Evolutionary conservation across 2,888 invertebrate genomes (phyloP).

Genomic region (Oxytorus armatus): DNA sequence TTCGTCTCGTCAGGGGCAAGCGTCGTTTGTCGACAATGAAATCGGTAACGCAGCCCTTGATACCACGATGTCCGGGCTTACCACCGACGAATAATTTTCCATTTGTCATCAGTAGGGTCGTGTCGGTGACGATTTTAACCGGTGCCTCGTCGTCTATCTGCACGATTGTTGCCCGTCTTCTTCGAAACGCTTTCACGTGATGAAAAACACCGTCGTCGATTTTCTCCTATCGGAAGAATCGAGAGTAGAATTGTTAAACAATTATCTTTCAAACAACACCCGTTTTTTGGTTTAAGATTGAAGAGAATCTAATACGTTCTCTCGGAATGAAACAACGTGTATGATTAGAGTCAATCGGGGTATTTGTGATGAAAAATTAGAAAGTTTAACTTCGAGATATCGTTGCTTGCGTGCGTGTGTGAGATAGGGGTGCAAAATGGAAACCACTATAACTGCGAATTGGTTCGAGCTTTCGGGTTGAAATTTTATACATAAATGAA

Average conservation of each 20-base stretch:
- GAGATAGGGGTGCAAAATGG: no score
- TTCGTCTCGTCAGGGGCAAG: constrained; percentile 80
- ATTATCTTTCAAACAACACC: neutral
- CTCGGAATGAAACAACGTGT: no score
- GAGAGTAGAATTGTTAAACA: neutral
- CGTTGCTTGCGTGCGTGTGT: no score
- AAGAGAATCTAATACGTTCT: no score
- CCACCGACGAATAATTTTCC: constrained; percentile 83
- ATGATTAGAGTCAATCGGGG: no score
- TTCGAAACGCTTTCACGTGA: constrained; percentile 79
- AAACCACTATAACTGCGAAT: no score
- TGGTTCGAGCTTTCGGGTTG: no score
- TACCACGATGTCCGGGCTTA: constrained; percentile 81
- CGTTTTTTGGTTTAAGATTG: neutral
- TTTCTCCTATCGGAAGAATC: constrained; percentile 75
- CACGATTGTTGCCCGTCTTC: constrained; percentile 78
- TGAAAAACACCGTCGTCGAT: constrained; percentile 82
- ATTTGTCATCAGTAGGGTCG: constrained; percentile 80
- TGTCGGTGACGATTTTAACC: constrained; percentile 77
- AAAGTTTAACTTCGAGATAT: no score
- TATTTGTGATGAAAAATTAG: no score
- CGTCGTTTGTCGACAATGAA: constrained; percentile 82
- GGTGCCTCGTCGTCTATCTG: constrained; percentile 80
- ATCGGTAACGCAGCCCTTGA: constrained; percentile 81
- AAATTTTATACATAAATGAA: no score